These are phyloP conservation scores for Stigmatopora nigra DNA, from an alignment of 2,113 vertebrate genomes.

Conservation along the genomic window DNA sequence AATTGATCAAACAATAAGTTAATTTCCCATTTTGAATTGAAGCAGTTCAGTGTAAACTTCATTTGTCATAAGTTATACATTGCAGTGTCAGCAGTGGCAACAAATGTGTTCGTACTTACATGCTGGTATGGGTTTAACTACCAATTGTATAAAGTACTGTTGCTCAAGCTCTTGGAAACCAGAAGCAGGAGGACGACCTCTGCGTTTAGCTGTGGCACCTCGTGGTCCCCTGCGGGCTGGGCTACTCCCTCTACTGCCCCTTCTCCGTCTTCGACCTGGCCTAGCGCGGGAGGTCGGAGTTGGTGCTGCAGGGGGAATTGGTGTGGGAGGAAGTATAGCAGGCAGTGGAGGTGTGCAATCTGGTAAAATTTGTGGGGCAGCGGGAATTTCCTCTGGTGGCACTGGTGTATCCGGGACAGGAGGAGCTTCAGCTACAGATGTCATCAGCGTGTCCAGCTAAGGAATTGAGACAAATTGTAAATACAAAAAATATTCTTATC, in stretches of 20 bases:
- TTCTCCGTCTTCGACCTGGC: conserved; percentile 61
- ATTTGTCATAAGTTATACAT: not conserved
- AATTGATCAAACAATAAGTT: too few species aligned
- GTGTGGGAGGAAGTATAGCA: conserved; percentile 25
- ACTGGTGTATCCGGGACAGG: conserved; percentile 17
- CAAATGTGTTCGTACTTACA: conserved; percentile 63
- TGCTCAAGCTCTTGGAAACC: conserved; percentile 88
- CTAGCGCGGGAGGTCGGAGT: conserved; percentile 38
- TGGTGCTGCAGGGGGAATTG: conserved; percentile 9
- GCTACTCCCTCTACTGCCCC: conserved; percentile 61
- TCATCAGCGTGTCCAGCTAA: conserved; percentile 38
- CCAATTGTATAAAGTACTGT: conserved; percentile 83
- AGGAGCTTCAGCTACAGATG: conserved; percentile 20
- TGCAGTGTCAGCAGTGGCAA: not conserved
- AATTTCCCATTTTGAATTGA: too few species aligned
- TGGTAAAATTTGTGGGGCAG: conserved; percentile 16
- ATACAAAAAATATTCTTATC: not conserved
- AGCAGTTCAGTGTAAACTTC: too few species aligned
- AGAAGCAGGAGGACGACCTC: conserved; percentile 83
- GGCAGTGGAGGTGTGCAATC: conserved; percentile 5
- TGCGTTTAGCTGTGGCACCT: conserved; percentile 75
- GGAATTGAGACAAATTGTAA: not conserved
- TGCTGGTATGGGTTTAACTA: conserved; percentile 81
- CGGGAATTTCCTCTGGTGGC: conserved; percentile 13
- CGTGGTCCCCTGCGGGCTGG: conserved; percentile 53